phyloP scores from a whole-genome alignment of 2,797 vertebrate genomes.

The Sebastes umbrosus region DNA sequence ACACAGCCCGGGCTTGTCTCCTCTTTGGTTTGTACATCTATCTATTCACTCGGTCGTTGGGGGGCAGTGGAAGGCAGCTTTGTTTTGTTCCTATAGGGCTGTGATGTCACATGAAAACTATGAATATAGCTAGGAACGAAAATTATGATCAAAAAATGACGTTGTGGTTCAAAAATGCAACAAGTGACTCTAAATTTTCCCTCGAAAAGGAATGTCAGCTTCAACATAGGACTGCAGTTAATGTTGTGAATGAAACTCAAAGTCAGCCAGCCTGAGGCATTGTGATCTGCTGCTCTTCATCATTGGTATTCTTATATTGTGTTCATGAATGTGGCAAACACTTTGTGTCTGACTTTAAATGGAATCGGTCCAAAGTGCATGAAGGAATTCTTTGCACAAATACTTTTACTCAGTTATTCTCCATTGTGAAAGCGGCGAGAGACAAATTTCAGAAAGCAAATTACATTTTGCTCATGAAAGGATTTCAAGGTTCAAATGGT shows the following conservation, averaged over 20 bases:
- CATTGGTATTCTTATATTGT: conserved; percentile 19
- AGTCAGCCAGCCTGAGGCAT: conserved; percentile 6
- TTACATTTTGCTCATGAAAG: conserved; percentile 20
- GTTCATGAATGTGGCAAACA: neutral
- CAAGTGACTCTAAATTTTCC: neutral
- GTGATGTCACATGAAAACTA: neutral
- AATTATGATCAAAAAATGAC: neutral
- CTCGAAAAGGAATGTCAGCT: neutral
- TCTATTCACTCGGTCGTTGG: neutral
- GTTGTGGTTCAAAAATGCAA: neutral
- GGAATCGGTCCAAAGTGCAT: conserved; percentile 1
- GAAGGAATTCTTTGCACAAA: conserved; percentile 6
- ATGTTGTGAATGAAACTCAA: conserved; percentile 1
- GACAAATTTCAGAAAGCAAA: neutral
- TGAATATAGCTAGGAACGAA: neutral
- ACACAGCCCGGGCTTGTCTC: neutral
- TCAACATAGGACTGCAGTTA: neutral
- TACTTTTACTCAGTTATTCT: neutral
- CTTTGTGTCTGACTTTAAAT: conserved; percentile 1
- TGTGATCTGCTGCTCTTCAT: conserved; percentile 5
- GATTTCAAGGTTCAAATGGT: neutral
- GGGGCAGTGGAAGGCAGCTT: neutral
- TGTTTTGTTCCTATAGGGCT: neutral
- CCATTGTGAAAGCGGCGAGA: neutral
- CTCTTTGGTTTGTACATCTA: neutral